Evolutionary conservation across 2,797 vertebrate genomes (phyloP), one percentile per base, ranked within the genome.

Genomic region (Rhynchotus rufescens): DNA sequence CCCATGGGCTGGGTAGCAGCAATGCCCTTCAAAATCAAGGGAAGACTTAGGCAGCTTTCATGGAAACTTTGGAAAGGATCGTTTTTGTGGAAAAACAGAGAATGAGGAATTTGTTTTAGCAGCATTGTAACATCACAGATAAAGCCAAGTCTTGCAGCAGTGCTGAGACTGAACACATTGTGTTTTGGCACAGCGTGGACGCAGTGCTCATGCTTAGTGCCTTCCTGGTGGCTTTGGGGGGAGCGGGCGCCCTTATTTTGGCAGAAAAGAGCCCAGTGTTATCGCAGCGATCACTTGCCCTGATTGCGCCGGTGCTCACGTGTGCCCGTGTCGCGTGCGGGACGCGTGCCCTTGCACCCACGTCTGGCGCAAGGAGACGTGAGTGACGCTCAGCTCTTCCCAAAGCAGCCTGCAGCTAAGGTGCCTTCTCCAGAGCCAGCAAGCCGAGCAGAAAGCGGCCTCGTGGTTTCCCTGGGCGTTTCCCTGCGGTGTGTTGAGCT

Each of bases 161-260:
- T 1, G 3, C 51, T 67, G 22, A 30, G 54, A 1, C 1, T 6
- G 28, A 91, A 60, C 64, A 80, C n/a, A 34, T 85, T 91, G 88
- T 84, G 78, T 93, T 95, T 96, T 94, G 92, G 96, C 92, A 88
- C 54, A 90, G 94, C 87, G 59, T 90, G 95, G 86, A 95, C 65
- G 84, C 59, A 89, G 56, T 71, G 86, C 90, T 96, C 94, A 87
- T 95, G 87, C 90, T 95, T 95, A 92, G 85, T 87, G 90, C 91
- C 87, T 66, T 83, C 51, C 94, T 96, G 93, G 93, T 92, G 74
- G 91, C 92, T 83, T 59, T 86, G 77, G 90, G 72, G 86, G 68
- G 81, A 93, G 87, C 78, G 77, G 80, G 44, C 44, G 16, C 16
- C 44, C 44, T 19, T 15, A 7, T 16, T 16, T 19, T 17, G 19